A percentile compares a stretch with the other conserved stretches of the same genome.
Evolutionary conservation across 2,888 invertebrate species (phyloP).

Genomic region (Eilema griseolum): DNA sequence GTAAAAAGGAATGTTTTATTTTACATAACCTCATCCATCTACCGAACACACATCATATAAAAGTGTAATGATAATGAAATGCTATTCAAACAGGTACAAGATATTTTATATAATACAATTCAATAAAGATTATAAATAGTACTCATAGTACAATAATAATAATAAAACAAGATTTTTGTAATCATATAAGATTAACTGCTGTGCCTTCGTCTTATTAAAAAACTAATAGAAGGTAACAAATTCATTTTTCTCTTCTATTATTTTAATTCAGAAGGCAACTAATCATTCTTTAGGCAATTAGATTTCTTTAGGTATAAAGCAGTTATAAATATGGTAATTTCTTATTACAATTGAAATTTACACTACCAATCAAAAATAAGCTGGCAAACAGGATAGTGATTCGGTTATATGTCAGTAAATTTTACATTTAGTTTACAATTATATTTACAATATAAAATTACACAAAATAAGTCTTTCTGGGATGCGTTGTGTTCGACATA

Average conservation of each 20-base stretch:
- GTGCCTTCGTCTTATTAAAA: not conserved
- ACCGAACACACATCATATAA: constrained; percentile 31
- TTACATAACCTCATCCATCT: constrained; percentile 46
- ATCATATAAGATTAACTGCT: constrained; percentile 51
- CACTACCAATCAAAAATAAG: constrained; percentile 60
- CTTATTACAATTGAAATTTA: constrained; percentile 46
- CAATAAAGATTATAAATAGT: constrained; percentile 51
- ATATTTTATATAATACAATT: constrained; percentile 49
- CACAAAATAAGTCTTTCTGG: constrained; percentile 85
- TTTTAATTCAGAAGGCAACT: not conserved
- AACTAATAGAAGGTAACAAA: not conserved
- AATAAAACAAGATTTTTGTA: constrained; percentile 39
- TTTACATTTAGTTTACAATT: constrained; percentile 35
- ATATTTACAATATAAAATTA: constrained; percentile 64
- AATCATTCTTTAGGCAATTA: constrained; percentile 4
- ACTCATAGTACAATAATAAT: constrained; percentile 64
- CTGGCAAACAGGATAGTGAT: constrained; percentile 46
- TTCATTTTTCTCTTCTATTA: not conserved
- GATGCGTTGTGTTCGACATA: constrained; percentile 80
- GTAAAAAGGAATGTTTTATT: constrained; percentile 70
- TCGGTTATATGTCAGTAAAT: constrained; percentile 37
- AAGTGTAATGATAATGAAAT: constrained; percentile 38
- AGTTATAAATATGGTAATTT: constrained; percentile 22
- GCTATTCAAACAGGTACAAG: constrained; percentile 63
- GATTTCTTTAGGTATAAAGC: not conserved